These are phyloP conservation scores for Drosophila robusta DNA, from an alignment of 2,888 invertebrate species.

Conservation along the genomic window DNA sequence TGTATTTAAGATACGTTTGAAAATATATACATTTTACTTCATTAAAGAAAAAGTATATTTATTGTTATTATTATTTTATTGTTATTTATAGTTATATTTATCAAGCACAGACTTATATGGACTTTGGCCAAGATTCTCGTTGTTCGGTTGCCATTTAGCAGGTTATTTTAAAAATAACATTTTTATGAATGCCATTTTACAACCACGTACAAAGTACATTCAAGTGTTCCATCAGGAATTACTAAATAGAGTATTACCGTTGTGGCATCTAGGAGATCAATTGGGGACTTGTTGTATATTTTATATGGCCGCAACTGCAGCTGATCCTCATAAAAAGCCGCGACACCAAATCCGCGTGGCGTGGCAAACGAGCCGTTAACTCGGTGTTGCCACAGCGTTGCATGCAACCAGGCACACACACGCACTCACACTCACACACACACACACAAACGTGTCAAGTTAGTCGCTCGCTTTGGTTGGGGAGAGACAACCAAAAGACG, in stretches of 20 bases:
- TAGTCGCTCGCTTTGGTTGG: slow-evolving; percentile 53
- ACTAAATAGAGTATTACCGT: slow-evolving; percentile 38
- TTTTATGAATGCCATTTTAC: not conserved
- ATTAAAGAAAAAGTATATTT: no score
- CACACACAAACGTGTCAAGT: slow-evolving; percentile 63
- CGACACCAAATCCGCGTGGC: slow-evolving; percentile 78
- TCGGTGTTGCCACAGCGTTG: slow-evolving; percentile 48
- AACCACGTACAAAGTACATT: not conserved
- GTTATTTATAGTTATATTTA: no score
- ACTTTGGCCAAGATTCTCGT: no score
- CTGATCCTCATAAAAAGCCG: slow-evolving; percentile 80
- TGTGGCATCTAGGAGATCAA: slow-evolving; percentile 38
- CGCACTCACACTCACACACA: slow-evolving; percentile 19
- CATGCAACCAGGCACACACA: slow-evolving; percentile 55
- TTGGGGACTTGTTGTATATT: slow-evolving; percentile 50
- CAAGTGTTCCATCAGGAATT: not conserved
- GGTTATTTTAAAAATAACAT: not conserved
- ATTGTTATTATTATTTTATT: no score
- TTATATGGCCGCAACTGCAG: slow-evolving; percentile 78
- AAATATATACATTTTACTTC: no score
- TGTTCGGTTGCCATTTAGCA: no score
- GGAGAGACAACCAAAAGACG: slow-evolving; percentile 69
- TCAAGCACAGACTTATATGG: not conserved
- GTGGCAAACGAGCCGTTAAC: slow-evolving; percentile 74
- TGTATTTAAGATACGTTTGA: no score